A percentile compares a stretch with the other conserved stretches of the same genome.
Conservation (phyloP, 2,797 vertebrate genomes). For the Catamblyrhynchus diadema region DNA sequence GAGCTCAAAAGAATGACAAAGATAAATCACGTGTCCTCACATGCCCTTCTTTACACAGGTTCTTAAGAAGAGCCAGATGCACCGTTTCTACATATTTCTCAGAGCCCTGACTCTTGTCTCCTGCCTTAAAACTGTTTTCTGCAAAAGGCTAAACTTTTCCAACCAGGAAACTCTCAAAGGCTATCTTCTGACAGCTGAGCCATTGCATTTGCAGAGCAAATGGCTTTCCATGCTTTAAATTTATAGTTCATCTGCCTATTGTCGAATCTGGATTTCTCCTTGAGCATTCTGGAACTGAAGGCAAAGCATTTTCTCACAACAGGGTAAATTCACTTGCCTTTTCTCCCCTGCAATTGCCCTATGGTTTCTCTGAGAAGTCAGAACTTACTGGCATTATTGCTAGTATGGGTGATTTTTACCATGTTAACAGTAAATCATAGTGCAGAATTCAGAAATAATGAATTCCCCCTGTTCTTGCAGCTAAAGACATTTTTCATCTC, state of each 20-base stretch:
- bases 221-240: neutral
- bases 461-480: neutral
- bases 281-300: neutral
- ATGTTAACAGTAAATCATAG: neutral
- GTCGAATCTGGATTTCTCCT: neutral
- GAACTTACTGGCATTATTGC: neutral
- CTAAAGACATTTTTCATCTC: neutral
- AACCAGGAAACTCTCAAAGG: neutral
- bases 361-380: neutral
- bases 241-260: neutral
- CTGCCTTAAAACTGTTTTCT: neutral
- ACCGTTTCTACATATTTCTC: neutral
- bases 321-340: neutral
- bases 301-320: neutral
- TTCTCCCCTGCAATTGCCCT: neutral
- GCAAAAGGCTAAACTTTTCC: neutral
- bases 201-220: neutral
- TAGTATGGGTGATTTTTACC: neutral
- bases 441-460: neutral
- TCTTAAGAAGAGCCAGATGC: neutral
- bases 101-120: neutral
- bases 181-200: neutral
- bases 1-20: neutral
- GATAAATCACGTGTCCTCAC: rapidly evolving
- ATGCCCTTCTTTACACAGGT: neutral